Evolutionary conservation across 2,888 invertebrate species (phyloP), one percentile per base, ranked within the genome.

Genomic region (Leptarthrus brevirostris): DNA sequence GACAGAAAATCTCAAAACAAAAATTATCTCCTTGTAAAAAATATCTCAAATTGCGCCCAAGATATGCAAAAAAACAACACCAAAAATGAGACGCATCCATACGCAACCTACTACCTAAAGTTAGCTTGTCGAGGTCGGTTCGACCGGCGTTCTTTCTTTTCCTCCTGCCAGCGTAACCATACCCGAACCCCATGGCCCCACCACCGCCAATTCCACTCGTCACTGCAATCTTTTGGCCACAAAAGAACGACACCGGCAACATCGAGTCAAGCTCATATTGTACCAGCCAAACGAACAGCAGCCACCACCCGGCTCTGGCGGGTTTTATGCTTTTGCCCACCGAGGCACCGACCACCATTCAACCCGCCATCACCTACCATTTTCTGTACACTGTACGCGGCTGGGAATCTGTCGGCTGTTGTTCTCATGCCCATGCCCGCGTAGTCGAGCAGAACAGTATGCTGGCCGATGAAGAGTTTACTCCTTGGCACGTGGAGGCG

Each of bases 91-190:
- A 47, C 54, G 22, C 20, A 52, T 18, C 34, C 34, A 52, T 52
- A 52, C 52, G 49, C 52, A 52, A 69, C 69, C 26, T 34, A 22
- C 49, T 34, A 52, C 52, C 30, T 34, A 20, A 22, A 64, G 24
- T 40, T 69, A 34, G 14, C 49, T 69, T 69, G 69, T 12, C 69
- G 69, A 69, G 69, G 69, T 69, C 69, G 69, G 69, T 69, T 34
- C 69, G 52, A 16, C 18, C 47, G 44, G 1, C 44, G 22, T 3
- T 6, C 18, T n/a, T 20, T 14, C 5, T 24, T 14, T 30, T 44
- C 0, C 22, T 36, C 47, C 44, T 20, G 8, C 12, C 47, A 20
- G 12, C 18, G n/a, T 12, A 16, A 49, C 12, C 49, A 49, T 20
- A 49, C 14, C 18, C 20, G 49, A 49, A 49, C 1, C 18, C 16